Evolutionary conservation across 2,113 vertebrate genomes (phyloP).

Genomic region (Pachycephala philippinensis): DNA sequence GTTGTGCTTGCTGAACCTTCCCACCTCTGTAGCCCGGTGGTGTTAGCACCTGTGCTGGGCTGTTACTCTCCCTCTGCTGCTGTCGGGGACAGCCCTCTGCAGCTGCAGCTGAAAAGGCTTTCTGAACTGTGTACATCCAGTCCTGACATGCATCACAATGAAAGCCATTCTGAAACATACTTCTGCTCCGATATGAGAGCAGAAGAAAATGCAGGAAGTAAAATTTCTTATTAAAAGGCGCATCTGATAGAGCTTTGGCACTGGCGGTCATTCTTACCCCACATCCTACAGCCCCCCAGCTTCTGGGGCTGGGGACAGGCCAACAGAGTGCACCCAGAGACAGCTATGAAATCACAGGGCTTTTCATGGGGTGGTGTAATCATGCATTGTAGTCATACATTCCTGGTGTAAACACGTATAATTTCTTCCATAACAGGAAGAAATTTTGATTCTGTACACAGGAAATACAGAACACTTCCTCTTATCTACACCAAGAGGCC

Average conservation of each 20-base stretch:
- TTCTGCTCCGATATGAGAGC: not conserved
- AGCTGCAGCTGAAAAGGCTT: not conserved
- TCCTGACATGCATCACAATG: rapidly evolving
- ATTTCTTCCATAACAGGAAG: not conserved
- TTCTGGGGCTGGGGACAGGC: not conserved
- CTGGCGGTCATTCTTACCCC: not conserved
- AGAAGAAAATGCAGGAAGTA: not conserved
- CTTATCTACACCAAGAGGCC: not conserved
- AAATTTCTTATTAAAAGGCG: not conserved
- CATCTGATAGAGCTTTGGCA: rapidly evolving
- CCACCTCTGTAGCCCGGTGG: rapidly evolving
- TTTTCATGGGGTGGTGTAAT: not conserved
- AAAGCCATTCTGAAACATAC: not conserved
- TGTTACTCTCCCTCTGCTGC: not conserved
- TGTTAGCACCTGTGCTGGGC: rapidly evolving
- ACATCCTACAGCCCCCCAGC: rapidly evolving
- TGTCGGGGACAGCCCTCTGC: rapidly evolving
- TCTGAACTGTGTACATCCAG: not conserved
- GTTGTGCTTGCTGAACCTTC: not conserved
- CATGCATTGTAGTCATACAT: not conserved
- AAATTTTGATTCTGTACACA: not conserved
- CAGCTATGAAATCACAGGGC: not conserved
- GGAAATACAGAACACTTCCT: not conserved
- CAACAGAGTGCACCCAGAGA: not conserved
- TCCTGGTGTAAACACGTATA: not conserved